Base-by-base conservation (phyloP, 2,888 invertebrate genomes). In the Mechanitis mazaeus region DNA sequence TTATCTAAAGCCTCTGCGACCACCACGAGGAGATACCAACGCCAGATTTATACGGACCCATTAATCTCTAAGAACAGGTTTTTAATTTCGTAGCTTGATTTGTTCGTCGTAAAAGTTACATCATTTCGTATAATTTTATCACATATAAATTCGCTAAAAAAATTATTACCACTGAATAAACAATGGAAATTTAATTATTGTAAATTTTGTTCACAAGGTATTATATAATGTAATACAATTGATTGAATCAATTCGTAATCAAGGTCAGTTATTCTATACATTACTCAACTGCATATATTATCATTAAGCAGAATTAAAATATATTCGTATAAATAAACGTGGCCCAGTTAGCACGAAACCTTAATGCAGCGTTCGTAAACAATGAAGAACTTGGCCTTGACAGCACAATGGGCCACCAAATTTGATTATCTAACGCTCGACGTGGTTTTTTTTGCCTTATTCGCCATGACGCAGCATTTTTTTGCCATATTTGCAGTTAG, bases 341-440 rank as follows among this genome's bases (percentile, higher is more conserved):
- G 50, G 31, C 3, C 28, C 50, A 31, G 50, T 50, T 50, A 50
- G 11, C 0, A 31, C 50, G 31, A 31, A 31, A 60, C 55, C 62
- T 65, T 65, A 56, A 60, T 67, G 64, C 61, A 63, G 63, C 68
- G 71, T 79, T 79, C 82, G 87, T 89, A 88, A 90, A 90, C 88
- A 90, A 77, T 72, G 57, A 68, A 77, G 85, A 76, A 89, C 89
- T 90, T 89, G 89, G 87, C 87, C 86, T 80, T 81, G 75, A 68
- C 65, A 68, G 75, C 78, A 88, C 86, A 88, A 87, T 87, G 78
- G 84, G 81, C 81, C 83, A 80, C 84, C 77, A 83, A 85, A 88
- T 86, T 85, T 81, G 84, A 84, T 87, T 84, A 85, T 79, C 75
- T 83, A 85, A 86, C 79, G 76, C 73, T 73, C 75, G 66, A 63